Evolutionary conservation across 2,797 vertebrate species (phyloP), one percentile per base, ranked within the genome.

Genomic region (Cryptoprocta ferox): DNA sequence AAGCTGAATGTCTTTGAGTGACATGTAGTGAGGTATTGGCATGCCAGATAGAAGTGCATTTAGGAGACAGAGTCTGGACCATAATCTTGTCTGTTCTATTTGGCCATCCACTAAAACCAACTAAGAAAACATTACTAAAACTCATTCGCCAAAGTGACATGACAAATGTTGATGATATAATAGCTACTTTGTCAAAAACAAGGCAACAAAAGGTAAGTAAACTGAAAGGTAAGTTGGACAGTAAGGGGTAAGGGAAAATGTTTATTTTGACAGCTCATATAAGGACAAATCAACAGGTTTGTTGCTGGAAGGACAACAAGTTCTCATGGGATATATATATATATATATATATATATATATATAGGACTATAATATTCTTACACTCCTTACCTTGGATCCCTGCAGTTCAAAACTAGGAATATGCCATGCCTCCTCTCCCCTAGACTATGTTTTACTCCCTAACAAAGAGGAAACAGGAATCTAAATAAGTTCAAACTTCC

Each of bases 71-170:
- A 84, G n/a, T 50, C 37, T 59, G 45, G 63, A 91, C 6, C 12
- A 94, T 7, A 1, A 28, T 96, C 39, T 61, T 87, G 10, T 70
- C 24, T 97, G 24, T 8, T 92, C 6, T 95, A 93, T 2, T 80
- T 92, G 66, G 28, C n/a, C 90, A 56, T 85, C 65, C n/a, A 88
- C 81, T 97, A 93, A 97, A 95, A 89, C 12, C 61, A 92, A 85
- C 92, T 87, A 97, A 92, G 21, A 96, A 78, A 28, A 59, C 48
- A 76, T 80, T 84, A 76, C 7, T 71, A 32, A 91, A 95, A 94
- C 35, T 32, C 39, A 95, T 94, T 92, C 35, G 66, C 59, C n/a
- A 92, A 95, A 79, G 50, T 92, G 63, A 91, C 68, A 35, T 75
- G 78, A 75, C 59, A 92, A 95, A 89, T 92, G 50, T 89, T 94